Evolutionary conservation across 2,797 vertebrate species (phyloP).

Genomic region (Etheostoma perlongum): DNA sequence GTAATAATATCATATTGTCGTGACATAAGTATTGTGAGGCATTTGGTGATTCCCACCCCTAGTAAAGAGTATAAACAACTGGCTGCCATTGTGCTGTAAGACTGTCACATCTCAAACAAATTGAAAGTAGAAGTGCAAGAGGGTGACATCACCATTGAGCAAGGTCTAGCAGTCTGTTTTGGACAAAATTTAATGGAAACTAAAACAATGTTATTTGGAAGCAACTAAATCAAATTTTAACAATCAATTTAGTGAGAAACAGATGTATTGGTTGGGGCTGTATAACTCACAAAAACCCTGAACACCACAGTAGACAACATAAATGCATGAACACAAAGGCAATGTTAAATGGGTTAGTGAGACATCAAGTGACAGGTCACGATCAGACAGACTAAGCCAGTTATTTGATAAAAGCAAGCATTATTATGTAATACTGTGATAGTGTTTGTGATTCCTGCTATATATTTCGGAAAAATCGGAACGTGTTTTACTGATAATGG

Average conservation of each 20-base stretch:
- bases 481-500: neutral
- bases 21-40: too few species aligned
- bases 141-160: constrained; percentile 26
- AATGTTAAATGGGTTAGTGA: neutral
- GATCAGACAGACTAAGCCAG: neutral
- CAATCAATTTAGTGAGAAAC: constrained; percentile 45
- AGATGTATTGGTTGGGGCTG: constrained; percentile 23
- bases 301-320: neutral
- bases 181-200: constrained; percentile 33
- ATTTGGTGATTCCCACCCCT: too few species aligned
- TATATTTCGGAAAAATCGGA: neutral
- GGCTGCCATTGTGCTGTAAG: neutral
- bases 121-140: neutral
- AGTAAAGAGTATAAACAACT: neutral
- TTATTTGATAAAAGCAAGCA: neutral
- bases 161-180: constrained; percentile 11
- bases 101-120: neutral
- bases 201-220: constrained; percentile 11
- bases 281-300: constrained; percentile 2
- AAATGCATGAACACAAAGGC: neutral
- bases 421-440: neutral
- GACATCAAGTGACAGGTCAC: neutral
- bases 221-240: constrained; percentile 33
- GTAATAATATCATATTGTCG: too few species aligned
- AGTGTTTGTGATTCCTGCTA: neutral